Evolutionary conservation across 2,113 vertebrate genomes (phyloP).

Genomic region (Theristicus caerulescens): DNA sequence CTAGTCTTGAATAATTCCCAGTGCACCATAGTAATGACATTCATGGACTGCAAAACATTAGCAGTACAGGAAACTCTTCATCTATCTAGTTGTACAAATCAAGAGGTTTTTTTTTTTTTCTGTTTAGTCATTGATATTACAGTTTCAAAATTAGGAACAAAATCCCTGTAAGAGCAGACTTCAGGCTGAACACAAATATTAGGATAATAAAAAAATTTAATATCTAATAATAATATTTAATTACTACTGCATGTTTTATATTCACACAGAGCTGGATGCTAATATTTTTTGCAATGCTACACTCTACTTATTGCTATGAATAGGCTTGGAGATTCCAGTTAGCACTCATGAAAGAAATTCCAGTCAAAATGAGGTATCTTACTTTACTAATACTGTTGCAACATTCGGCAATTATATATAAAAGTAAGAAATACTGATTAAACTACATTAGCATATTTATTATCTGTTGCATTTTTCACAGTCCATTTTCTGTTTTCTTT

Average conservation of each 20-base stretch:
- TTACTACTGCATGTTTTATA: not conserved
- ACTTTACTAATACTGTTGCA: not conserved
- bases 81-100: not conserved
- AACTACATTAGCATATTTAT: not conserved
- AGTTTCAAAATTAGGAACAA: not conserved
- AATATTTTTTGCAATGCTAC: not conserved
- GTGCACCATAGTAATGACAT: not conserved
- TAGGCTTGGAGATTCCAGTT: not conserved
- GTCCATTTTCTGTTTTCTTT: constrained; percentile 10
- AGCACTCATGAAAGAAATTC: not conserved
- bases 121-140: not conserved
- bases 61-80: not conserved
- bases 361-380: not conserved
- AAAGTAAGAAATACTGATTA: constrained; percentile 1
- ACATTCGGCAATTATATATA: not conserved
- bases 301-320: not conserved
- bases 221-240: not conserved
- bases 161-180: not conserved
- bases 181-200: not conserved
- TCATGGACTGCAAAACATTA: not conserved
- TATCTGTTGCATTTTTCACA: not conserved
- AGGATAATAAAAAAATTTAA: not conserved
- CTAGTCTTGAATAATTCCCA: not conserved
- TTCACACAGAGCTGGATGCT: not conserved
- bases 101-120: not conserved